A percentile compares a stretch with the other conserved stretches of the same genome.
phyloP scores from a whole-genome alignment of 2,888 invertebrate species.

The Ectemnius continuus region DNA sequence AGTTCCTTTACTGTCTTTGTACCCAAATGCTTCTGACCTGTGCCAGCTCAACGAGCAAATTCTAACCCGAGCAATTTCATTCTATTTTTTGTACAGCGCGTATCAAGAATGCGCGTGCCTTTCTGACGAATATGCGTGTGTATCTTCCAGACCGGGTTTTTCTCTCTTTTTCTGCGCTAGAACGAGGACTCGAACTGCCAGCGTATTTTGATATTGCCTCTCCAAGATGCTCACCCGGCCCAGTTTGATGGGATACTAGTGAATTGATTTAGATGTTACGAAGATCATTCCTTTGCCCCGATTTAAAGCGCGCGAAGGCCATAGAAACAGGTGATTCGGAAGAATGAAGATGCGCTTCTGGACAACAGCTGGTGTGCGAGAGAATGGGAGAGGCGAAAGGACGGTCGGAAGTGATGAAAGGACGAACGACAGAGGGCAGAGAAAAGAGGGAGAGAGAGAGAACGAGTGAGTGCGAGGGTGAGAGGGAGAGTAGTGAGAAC shows the following conservation, averaged over 20 bases:
- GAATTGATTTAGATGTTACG: slow-evolving; percentile 36
- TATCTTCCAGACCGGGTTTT: slow-evolving; percentile 18
- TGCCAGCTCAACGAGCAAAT: too few species aligned
- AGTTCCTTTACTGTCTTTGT: too few species aligned
- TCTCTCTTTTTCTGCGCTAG: slow-evolving; percentile 26
- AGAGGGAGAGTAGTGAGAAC: slow-evolving; percentile 28
- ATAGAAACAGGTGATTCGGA: slow-evolving; percentile 14
- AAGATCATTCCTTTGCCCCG: slow-evolving; percentile 47
- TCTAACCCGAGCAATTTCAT: too few species aligned
- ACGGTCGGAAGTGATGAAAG: slow-evolving; percentile 13
- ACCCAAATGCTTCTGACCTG: too few species aligned
- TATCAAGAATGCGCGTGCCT: not conserved
- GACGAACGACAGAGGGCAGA: slow-evolving; percentile 7
- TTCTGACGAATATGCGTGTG: not conserved
- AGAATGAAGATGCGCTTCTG: slow-evolving; percentile 13
- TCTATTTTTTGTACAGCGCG: too few species aligned
- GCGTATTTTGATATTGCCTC: slow-evolving; percentile 26
- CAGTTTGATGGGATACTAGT: slow-evolving; percentile 23
- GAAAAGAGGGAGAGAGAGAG: slow-evolving; percentile 30
- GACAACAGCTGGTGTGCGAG: slow-evolving; percentile 4
- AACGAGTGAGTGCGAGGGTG: slow-evolving; percentile 17
- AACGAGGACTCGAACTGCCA: too few species aligned
- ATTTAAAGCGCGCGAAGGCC: slow-evolving; percentile 34
- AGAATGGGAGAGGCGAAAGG: slow-evolving; percentile 7
- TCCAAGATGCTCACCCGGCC: not conserved